Evolutionary conservation across 2,113 vertebrate genomes (phyloP), one percentile per base, ranked within the genome.

Genomic region (Lipotes vexillifer): DNA sequence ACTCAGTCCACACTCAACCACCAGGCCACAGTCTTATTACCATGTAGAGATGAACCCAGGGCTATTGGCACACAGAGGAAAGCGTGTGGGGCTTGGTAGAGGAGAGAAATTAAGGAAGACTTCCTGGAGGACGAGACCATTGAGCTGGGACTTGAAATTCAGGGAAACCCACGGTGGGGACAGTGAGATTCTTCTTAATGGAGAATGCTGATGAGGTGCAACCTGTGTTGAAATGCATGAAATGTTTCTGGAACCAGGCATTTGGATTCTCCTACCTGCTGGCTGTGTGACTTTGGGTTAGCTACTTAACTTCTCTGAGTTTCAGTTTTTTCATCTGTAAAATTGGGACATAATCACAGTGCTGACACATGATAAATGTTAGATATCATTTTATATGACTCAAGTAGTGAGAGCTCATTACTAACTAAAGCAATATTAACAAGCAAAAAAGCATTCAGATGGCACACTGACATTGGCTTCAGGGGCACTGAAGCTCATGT

Each of bases 401-500:
- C 0, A 0, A 88, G 63, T 36, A 21, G 90, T 97, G 97, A 75
- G 94, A 97, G 85, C 38, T 57, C 61, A 31, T 89, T 71, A 94
- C 93, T 81, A 97, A 89, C 83, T 96, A 84, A 90, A 96, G 72
- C 1, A 12, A 23, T 29, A 59, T 6, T 93, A 96, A 98, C 74
- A 93, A 83, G 95, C 89, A 36, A 87, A 96, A 85, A 94, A 87
- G 49, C 93, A n/a, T 66, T 96, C 83, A 74, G 96, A 94, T 57
- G 88, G 93, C 74, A 94, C 18, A 4, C 85, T 29, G 46, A 15
- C 36, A 85, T 12, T 46, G 69, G 29, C 36, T 89, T 55, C 2
- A 2, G n/a, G 75, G 59, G 17, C 29, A 5, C 44, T 46, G 11
- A 21, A 12, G 13, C 33, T 25, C 63, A 36, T 10, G 1, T 0